These are phyloP conservation scores for Hyperoplus immaculatus DNA, from an alignment of 2,797 vertebrate genomes.

Conservation along the genomic window DNA sequence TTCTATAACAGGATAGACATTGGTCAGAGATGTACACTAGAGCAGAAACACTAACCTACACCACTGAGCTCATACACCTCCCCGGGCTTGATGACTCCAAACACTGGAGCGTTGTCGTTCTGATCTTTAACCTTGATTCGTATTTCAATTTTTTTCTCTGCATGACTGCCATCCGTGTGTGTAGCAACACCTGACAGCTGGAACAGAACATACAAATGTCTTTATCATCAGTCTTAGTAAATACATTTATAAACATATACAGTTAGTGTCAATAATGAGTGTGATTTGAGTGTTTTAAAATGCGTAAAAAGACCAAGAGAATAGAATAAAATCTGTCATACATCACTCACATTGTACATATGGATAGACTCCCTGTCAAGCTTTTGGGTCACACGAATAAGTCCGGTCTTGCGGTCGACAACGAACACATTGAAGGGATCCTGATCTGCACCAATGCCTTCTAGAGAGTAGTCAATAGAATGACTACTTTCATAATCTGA, in stretches of 20 bases:
- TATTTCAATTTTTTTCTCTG: slow-evolving; percentile 87
- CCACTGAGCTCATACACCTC: slow-evolving; percentile 67
- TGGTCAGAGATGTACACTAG: background rate
- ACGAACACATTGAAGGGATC: slow-evolving; percentile 88
- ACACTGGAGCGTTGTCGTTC: slow-evolving; percentile 92
- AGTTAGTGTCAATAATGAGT: background rate
- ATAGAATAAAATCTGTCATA: background rate
- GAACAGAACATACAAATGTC: slow-evolving; percentile 22
- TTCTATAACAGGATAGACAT: background rate
- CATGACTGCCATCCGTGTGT: slow-evolving; percentile 59
- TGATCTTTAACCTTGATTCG: slow-evolving; percentile 88
- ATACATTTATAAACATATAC: background rate
- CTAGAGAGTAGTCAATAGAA: slow-evolving; percentile 84
- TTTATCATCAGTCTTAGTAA: background rate
- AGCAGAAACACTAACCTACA: slow-evolving; percentile 52
- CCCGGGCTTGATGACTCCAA: slow-evolving; percentile 55
- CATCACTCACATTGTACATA: slow-evolving; percentile 88
- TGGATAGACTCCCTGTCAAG: slow-evolving; percentile 90
- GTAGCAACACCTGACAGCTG: slow-evolving; percentile 88
- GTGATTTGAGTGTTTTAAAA: too few species aligned
- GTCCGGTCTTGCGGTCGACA: slow-evolving; percentile 85
- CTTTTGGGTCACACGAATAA: slow-evolving; percentile 86
- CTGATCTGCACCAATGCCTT: slow-evolving; percentile 86
- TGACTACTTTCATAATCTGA: slow-evolving; percentile 84
- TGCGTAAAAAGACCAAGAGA: too few species aligned